phyloP scores from a whole-genome alignment of 2,888 invertebrate species.

The Temnothorax ravouxi region DNA sequence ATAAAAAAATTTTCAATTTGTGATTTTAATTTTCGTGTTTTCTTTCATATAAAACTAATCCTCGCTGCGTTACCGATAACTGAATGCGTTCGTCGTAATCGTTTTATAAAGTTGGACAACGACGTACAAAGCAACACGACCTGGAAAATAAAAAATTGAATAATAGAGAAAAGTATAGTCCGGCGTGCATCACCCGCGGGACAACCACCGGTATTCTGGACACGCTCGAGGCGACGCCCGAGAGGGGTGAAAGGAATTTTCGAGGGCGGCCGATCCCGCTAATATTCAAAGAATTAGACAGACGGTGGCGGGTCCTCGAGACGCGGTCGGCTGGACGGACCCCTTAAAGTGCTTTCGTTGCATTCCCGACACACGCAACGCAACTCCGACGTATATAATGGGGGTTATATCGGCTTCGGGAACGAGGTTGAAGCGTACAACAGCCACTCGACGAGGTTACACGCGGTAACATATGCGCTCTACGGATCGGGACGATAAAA shows the following conservation, averaged over 20 bases:
- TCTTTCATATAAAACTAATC: neutral
- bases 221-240: conserved; percentile 43
- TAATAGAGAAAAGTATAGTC: neutral
- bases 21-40: neutral
- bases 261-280: conserved; percentile 76
- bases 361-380: conserved; percentile 71
- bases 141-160: neutral
- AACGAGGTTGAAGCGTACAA: conserved; percentile 65
- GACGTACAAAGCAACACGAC: neutral
- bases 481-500: conserved; percentile 61
- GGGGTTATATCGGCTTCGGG: conserved; percentile 59
- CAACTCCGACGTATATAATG: conserved; percentile 69
- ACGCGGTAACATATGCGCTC: conserved; percentile 70
- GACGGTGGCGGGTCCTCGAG: conserved; percentile 80
- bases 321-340: conserved; percentile 79
- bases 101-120: neutral
- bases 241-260: conserved; percentile 63
- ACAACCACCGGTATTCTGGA: conserved; percentile 31
- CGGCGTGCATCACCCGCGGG: neutral
- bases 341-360: conserved; percentile 78
- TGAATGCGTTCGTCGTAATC: neutral
- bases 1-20: neutral
- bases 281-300: conserved; percentile 81
- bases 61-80: neutral
- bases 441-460: conserved; percentile 72